Base-by-base conservation (phyloP, 2,797 vertebrate species). In the Capromys pilorides region DNA sequence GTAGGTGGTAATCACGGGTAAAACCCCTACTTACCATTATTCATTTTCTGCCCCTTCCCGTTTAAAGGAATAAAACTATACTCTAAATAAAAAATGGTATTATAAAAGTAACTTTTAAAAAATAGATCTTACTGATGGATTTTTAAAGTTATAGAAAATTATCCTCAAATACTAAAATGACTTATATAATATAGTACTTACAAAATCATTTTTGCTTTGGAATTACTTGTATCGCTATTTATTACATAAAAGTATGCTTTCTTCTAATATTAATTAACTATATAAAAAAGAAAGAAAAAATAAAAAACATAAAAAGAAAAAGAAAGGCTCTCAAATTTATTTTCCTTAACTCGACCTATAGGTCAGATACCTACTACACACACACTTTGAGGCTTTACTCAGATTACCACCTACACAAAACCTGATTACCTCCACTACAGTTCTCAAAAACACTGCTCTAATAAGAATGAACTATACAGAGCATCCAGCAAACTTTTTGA, bases 61-160 rank as follows among this genome's bases (percentile, higher is more conserved):
- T 49, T 89, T 51, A 67, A 41, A 90, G 18, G 22, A 12, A 5
- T 73, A 81, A 94, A 59, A 92, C 73, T 78, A 1, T 19, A 84
- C 80, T 93, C 26, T 80, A 93, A 85, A 61, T 90, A 45, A 28
- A 77, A 51, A 51, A 78, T 83, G 41, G 77, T 81, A 87, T 33
- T 88, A 19, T 83, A 19, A 83, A 94, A 82, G 24, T 49, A n/a
- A 18, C 10, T 69, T 81, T 62, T 64, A 10, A 7, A 62, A 96
- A 91, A 84, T 24, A 75, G 79, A 83, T 39, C 13, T 78, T 92
- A 64, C 77, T 57, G n/a, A 81, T 79, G 6, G 2, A 11, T 75
- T 80, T 87, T 78, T 86, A 4, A 94, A 84, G 28, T 80, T n/a
- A 93, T 9, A 66, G 36, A 94, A 97, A 96, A 18, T 33, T 61